Conservation (phyloP, 2,888 invertebrate species). For the Cordilura impudica region DNA sequence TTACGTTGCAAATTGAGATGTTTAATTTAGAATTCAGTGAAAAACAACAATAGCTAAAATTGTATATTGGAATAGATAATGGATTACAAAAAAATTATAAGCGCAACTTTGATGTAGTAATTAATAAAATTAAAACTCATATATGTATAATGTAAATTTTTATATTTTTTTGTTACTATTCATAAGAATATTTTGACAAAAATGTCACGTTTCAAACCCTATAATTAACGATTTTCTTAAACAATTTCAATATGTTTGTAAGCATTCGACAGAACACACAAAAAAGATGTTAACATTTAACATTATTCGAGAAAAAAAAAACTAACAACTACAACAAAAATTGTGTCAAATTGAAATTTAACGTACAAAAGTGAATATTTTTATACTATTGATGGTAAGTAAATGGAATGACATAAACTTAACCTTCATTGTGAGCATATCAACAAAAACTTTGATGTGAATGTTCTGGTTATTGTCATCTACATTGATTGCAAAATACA, state of each 20-base stretch:
- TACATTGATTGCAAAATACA: slow-evolving; percentile 36
- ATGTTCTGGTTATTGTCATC: slow-evolving; percentile 26
- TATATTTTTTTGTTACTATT: background rate
- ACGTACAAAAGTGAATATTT: background rate
- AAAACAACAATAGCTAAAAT: background rate
- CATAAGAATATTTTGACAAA: background rate
- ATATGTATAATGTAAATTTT: background rate
- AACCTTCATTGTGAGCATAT: slow-evolving; percentile 41
- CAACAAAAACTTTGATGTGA: slow-evolving; percentile 15
- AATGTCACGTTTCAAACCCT: slow-evolving; percentile 8
- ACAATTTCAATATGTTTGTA: background rate
- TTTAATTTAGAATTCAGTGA: slow-evolving; percentile 9
- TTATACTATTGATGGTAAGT: background rate
- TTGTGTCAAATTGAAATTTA: background rate
- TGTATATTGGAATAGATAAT: too few species aligned
- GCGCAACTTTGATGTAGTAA: background rate
- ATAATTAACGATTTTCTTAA: background rate
- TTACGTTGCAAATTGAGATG: background rate
- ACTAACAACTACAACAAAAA: background rate
- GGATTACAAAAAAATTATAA: background rate
- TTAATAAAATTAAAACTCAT: background rate
- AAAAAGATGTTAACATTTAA: slow-evolving; percentile 23
- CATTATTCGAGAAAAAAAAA: background rate
- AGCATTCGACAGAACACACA: background rate
- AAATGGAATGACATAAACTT: slow-evolving; percentile 37